Percentiles rank a stretch among this genome's conserved stretches.
phyloP scores from a whole-genome alignment of 2,888 invertebrate species.

The Oxyscelio sp. region DNA sequence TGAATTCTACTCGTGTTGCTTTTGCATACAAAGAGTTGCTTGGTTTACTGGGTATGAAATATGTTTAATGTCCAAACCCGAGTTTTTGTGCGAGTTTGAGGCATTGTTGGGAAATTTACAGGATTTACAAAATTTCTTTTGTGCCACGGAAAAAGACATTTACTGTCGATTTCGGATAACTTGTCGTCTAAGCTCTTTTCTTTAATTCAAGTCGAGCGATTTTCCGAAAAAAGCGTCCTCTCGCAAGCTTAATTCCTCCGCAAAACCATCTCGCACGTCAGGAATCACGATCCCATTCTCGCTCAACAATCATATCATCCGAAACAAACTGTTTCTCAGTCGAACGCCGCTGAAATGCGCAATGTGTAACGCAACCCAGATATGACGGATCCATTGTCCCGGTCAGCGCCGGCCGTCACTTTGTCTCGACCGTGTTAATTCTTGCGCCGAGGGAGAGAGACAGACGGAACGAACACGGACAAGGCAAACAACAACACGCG shows the following conservation, averaged over 20 bases:
- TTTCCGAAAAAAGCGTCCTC: no score
- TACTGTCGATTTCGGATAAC: no score
- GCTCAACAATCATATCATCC: not conserved
- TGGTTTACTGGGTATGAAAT: no score
- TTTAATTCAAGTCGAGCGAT: no score
- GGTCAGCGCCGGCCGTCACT: slow-evolving; percentile 59
- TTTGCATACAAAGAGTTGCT: no score
- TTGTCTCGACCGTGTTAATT: slow-evolving; percentile 69
- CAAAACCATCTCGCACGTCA: not conserved
- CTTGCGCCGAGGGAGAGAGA: slow-evolving; percentile 42
- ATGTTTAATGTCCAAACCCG: no score
- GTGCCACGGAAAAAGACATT: no score
- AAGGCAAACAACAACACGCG: slow-evolving; percentile 69
- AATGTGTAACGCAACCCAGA: slow-evolving; percentile 61
- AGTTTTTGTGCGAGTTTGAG: no score
- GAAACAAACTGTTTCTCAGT: slow-evolving; percentile 9
- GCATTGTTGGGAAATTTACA: no score
- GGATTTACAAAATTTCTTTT: no score
- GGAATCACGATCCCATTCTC: not conserved
- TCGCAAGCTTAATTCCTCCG: not conserved
- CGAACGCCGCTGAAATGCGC: slow-evolving; percentile 22
- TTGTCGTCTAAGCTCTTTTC: no score
- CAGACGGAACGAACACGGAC: slow-evolving; percentile 62
- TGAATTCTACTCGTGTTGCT: no score
- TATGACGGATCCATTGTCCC: slow-evolving; percentile 58